Evolutionary conservation across 1,140 invertebrate genomes (phyloP).

Genomic region (Globodera rostochiensis): DNA sequence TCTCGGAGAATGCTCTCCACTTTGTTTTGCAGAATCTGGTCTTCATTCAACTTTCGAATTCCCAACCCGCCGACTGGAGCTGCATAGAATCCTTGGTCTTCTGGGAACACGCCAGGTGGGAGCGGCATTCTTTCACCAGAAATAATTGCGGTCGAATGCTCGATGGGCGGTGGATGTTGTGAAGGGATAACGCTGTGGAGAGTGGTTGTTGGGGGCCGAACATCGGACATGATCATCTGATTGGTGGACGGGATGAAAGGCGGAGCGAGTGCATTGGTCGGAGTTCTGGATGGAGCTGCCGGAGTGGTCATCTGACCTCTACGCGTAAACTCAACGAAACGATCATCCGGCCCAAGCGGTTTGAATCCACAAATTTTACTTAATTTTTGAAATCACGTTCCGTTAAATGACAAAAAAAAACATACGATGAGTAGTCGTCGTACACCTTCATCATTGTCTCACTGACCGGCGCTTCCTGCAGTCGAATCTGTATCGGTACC

Average conservation of each 20-base stretch:
- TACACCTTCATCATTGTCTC: conserved; percentile 86
- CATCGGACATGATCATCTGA: conserved; percentile 17
- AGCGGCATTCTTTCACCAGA: conserved; percentile 19
- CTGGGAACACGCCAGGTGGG: not conserved
- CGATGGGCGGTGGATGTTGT: conserved; percentile 9
- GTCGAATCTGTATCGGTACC: conserved; percentile 86
- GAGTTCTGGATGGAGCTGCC: conserved; percentile 23
- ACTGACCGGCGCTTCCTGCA: conserved; percentile 71
- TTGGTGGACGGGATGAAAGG: conserved; percentile 18
- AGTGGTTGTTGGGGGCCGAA: not conserved
- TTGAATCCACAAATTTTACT: conserved; percentile 63
- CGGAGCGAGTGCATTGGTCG: conserved; percentile 17
- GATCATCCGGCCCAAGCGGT: conserved; percentile 46
- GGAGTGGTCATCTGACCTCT: conserved; percentile 33
- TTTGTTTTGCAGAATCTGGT: conserved; percentile 81
- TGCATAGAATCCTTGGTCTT: conserved; percentile 5
- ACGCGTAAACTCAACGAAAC: conserved; percentile 36
- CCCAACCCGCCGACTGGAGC: conserved; percentile 12
- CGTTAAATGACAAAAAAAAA: not conserved
- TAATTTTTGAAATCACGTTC: conserved; percentile 6
- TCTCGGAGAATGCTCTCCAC: conserved; percentile 89
- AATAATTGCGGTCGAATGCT: not conserved
- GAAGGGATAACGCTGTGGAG: conserved; percentile 7
- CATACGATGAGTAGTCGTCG: conserved; percentile 78
- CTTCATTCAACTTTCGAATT: conserved; percentile 20